Base-by-base conservation (phyloP, 2,113 vertebrate genomes). In the Apeltes quadracus region DNA sequence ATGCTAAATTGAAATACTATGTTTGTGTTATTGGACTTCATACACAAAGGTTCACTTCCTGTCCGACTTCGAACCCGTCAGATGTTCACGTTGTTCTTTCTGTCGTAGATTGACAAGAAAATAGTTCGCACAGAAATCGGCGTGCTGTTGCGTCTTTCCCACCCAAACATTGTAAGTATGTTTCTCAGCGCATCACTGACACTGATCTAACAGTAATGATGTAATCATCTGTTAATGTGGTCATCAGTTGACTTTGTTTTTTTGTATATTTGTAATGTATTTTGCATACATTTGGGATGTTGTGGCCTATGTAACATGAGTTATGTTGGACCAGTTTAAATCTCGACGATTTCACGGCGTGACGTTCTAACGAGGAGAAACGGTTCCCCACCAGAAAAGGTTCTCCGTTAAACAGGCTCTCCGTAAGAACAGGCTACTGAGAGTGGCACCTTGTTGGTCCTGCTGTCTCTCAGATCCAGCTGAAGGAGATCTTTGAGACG, bases 401-500 rank as follows among this genome's bases (percentile, higher is more conserved):
- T 41, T 41, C 39, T 41, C 39, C 14, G 14, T 41, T 13, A 13
- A 13, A 14, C 29, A 32, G 29, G 29, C 3, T 32, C 29, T 32
- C 29, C 3, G 5, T 32, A 5, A 32, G 29, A 32, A 32, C 29
- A 32, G 29, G 29, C 29, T 32, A 41, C 12, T 25, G 20, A 50
- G 29, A 36, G 55, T 3, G 14, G 3, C 23, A 7, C 2, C 20
- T 58, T 36, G 25, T 48, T 25, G 12, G 8, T 51, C 10, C 38
- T 36, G 46, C 43, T 5, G 44, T 10, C 0, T 32, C 16, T 56
- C 82, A 96, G 96, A 96, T 97, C 84, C 95, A 95, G 78, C 92
- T 97, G 88, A 96, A 96, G 88, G 96, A 97, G 83, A 96, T 96
- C 78, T 96, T 97, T 20, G 96, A 97, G 89, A 96, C 95, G 0